Evolutionary conservation across 1,140 invertebrate species (phyloP), one percentile per base, ranked within the genome.

Genomic region (Dysdera silvatica): DNA sequence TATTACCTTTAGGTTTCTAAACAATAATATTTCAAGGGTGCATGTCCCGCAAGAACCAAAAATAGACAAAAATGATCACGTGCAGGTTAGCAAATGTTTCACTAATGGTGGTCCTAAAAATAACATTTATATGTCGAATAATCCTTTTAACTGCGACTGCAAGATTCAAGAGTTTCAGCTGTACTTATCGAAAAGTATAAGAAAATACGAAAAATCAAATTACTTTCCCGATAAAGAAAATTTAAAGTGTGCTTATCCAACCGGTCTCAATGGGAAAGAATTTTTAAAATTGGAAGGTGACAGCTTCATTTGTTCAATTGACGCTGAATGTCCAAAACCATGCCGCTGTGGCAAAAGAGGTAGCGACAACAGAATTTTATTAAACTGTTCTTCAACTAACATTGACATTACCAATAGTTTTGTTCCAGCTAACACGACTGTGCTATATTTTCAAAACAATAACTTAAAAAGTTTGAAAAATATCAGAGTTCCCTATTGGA

Each of bases 401-500:
- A 16, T 57, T 8, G 28, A 32, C 1, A 16, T 32, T 20, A n/a
- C 20, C 32, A 54, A 54, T 14, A 23, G 8, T 28, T 5, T 29
- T 6, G 7, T 28, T 28, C 48, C 61, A 7, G 0, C 4, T n/a
- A n/a, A 47, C 3, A 35, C 48, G 12, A 43, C 47, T 3, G 61
- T 52, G 20, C n/a, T 64, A 8, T 58, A 64, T 41, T 58, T 64
- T 26, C 28, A 64, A 14, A 24, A 53, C 16, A 64, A 64, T 16
- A 10, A 41, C 8, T 12, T 64, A 4, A 18, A 18, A 14, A 14
- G 33, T 14, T 24, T 64, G 32, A 29, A 8, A 3, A 37, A 43
- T 3, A n/a, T 63, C n/a, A 61, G 54, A 35, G n/a, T 20, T 12
- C 3, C 6, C 0, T n/a, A 14, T 18, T 63, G 53, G 52, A 14